These are phyloP conservation scores for Epiblema foenella DNA, from an alignment of 2,888 invertebrate species.

Conservation along the genomic window DNA sequence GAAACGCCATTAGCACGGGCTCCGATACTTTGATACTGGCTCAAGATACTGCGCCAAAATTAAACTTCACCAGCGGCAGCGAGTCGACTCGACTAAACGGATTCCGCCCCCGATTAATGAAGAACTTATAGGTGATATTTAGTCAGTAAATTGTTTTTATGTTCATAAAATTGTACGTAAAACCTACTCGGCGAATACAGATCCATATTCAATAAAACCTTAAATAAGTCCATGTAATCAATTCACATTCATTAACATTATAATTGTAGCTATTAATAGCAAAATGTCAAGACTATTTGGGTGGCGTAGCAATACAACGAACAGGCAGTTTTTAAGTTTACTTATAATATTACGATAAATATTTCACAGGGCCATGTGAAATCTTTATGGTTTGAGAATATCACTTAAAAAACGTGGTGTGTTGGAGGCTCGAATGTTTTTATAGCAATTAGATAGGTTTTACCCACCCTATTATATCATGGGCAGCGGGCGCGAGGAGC, in stretches of 20 bases:
- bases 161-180: too few relatives aligned
- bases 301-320: constrained; percentile 48
- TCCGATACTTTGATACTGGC: constrained; percentile 62
- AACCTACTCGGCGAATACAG: too few relatives aligned
- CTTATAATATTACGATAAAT: constrained; percentile 85
- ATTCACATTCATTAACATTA: background rate
- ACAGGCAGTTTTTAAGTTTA: constrained; percentile 75
- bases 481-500: constrained; percentile 60
- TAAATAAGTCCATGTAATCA: background rate
- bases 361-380: constrained; percentile 83
- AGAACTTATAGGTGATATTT: background rate
- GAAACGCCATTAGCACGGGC: constrained; percentile 62
- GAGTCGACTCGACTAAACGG: background rate
- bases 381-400: constrained; percentile 84
- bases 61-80: background rate
- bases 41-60: constrained; percentile 1
- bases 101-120: background rate
- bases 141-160: background rate
- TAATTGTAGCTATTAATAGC: background rate
- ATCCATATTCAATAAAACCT: background rate
- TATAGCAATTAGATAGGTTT: constrained; percentile 83
- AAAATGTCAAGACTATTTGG: constrained; percentile 47
- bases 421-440: constrained; percentile 75
- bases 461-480: constrained; percentile 73
- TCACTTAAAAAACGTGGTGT: constrained; percentile 81